Base-by-base conservation (phyloP, 2,888 invertebrate genomes). In the Aphidius colemani region DNA sequence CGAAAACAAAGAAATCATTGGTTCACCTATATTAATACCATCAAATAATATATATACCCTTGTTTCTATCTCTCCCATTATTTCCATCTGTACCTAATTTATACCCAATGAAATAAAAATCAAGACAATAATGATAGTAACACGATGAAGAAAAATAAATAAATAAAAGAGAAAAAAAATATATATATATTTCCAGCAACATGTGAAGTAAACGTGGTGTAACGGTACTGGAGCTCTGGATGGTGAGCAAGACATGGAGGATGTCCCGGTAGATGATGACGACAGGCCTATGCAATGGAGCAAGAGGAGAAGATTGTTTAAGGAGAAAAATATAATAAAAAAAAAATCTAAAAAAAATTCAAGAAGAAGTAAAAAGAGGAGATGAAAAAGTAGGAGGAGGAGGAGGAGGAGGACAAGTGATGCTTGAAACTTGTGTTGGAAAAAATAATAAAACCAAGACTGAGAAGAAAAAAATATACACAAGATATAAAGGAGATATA, bases 201-300 rank as follows among this genome's bases (percentile, higher is more conserved):
- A 61, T 18, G 58, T 39, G 61, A 64, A 66, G 64, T 63, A 61
- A 60, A 61, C 44, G 56, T 64, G 67, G 69, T 61, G 71, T 79
- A 79, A 79, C 79, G 79, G 79, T 75, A 79, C 72, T 71, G 75
- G 70, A 75, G 75, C 78, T 79, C 72, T 71, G n/a, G n/a, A n/a
- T 69, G 69, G 61, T 67, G 67, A 67, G 65, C 70, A 68, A 66
- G 66, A 45, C 61, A 43, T 66, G 53, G 66, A 59, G 68, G 75
- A 75, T 75, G 74, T 71, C 72, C 73, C 67, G 66, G 66, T 68
- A 55, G 63, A 58, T 53, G 53, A 59, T 57, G 48, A 56, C 45
- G 40, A 48, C 39, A 55, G 61, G 59, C 58, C 48, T 10, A 39
- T 9, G 53, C 40, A 51, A 10, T 13, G 39, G 51, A 41, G 53